A percentile compares a stretch with the other conserved stretches of the same genome.
phyloP scores from a whole-genome alignment of 2,797 vertebrate genomes.

The Pelobates cultripes region DNA sequence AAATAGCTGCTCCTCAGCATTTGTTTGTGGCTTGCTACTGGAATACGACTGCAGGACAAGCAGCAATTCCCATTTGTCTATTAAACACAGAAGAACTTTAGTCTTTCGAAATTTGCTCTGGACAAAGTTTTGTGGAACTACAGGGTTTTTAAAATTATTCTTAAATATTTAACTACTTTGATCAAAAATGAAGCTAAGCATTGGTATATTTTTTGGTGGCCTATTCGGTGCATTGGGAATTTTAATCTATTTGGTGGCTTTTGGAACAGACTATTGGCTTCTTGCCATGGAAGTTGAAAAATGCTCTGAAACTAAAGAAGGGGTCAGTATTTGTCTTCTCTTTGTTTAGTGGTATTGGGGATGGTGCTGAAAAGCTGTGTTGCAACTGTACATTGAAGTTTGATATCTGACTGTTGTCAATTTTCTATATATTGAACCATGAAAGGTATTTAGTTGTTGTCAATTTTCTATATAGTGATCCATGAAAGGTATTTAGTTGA shows the following conservation, averaged over 20 bases:
- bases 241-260: constrained; percentile 88
- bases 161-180: no score
- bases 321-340: constrained; percentile 62
- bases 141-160: background rate
- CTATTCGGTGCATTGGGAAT: constrained; percentile 90
- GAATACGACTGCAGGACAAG: constrained; percentile 61
- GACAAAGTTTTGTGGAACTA: background rate
- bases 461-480: no score
- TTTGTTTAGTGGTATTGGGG: background rate
- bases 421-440: no score
- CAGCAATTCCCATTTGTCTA: background rate
- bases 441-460: no score
- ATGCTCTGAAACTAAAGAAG: constrained; percentile 72
- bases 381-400: no score
- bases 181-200: constrained; percentile 83
- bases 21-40: constrained; percentile 65
- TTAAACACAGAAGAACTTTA: background rate
- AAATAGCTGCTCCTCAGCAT: constrained; percentile 84
- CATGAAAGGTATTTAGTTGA: no score
- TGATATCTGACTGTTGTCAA: no score
- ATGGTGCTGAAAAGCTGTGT: no score
- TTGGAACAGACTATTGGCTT: constrained; percentile 97
- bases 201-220: constrained; percentile 92
- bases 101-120: background rate
- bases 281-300: constrained; percentile 82